A percentile compares a stretch with the other conserved stretches of the same genome.
These are phyloP conservation scores for Conchocele bisecta DNA, from an alignment of 2,888 invertebrate species.

Conservation along the genomic window DNA sequence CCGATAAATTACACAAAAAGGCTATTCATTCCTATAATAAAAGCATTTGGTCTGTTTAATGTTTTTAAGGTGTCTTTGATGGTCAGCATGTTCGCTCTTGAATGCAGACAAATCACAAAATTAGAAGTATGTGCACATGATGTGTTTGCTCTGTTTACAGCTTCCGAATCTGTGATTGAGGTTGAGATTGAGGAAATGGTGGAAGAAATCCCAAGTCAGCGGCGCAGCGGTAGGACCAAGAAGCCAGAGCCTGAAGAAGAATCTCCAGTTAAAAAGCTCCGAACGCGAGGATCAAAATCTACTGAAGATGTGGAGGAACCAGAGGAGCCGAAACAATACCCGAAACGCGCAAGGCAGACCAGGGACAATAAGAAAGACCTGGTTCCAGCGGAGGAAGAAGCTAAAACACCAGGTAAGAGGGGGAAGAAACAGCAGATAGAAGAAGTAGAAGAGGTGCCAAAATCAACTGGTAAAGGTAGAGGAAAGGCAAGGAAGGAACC, in stretches of 20 bases:
- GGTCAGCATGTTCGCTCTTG: no score
- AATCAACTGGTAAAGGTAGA: conserved; percentile 17
- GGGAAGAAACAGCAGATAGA: conserved; percentile 31
- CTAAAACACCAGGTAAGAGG: conserved; percentile 17
- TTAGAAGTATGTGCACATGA: no score
- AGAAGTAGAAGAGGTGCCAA: conserved; percentile 23
- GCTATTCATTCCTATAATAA: no score
- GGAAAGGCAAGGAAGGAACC: background rate
- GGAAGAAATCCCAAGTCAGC: conserved; percentile 20
- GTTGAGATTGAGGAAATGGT: conserved; percentile 19
- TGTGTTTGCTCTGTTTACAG: no score
- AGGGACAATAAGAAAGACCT: conserved; percentile 10
- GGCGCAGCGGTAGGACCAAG: conserved; percentile 8
- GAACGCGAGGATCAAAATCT: conserved; percentile 17
- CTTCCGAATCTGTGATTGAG: conserved; percentile 18
- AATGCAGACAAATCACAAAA: background rate
- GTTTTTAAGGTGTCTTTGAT: no score
- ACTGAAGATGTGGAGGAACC: conserved; percentile 32
- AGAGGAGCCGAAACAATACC: conserved; percentile 26
- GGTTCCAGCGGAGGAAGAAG: conserved; percentile 14
- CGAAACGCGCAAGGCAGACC: conserved; percentile 23
- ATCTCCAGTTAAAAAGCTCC: conserved; percentile 9
- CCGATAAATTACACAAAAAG: no score
- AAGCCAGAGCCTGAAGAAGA: conserved; percentile 1
- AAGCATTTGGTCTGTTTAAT: no score